Evolutionary conservation across 2,797 vertebrate genomes (phyloP).

Genomic region (Babyrousa celebensis): DNA sequence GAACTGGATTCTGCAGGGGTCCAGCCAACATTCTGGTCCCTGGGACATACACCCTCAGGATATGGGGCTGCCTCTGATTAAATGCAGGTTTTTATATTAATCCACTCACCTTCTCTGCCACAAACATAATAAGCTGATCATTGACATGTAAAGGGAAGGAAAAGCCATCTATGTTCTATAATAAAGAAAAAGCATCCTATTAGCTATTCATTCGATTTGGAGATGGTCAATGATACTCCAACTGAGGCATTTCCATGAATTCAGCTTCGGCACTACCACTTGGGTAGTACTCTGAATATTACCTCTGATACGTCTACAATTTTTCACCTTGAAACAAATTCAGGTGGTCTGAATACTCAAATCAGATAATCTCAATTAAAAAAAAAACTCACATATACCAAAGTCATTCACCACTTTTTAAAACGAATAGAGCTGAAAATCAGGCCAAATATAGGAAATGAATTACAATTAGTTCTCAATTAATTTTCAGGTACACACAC

Average conservation of each 20-base stretch:
- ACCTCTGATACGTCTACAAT: constrained; percentile 54
- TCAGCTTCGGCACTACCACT: constrained; percentile 48
- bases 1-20: background rate
- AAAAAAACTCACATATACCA: background rate
- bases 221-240: constrained; percentile 65
- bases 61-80: background rate
- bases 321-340: constrained; percentile 77
- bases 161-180: background rate
- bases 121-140: constrained; percentile 33
- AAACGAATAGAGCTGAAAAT: constrained; percentile 45
- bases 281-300: constrained; percentile 24
- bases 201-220: constrained; percentile 48
- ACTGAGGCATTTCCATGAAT: constrained; percentile 53
- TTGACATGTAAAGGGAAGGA: constrained; percentile 67
- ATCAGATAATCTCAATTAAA: constrained; percentile 48
- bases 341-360: constrained; percentile 54
- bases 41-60: background rate
- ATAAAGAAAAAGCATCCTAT: constrained; percentile 65
- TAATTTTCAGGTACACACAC: constrained; percentile 49
- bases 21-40: background rate
- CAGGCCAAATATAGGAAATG: background rate
- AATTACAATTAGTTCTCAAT: background rate
- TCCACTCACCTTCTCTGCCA: background rate
- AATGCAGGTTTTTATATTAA: background rate
- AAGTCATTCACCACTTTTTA: background rate